Percentiles rank a stretch among this genome's conserved stretches.
phyloP scores from a whole-genome alignment of 2,888 invertebrate genomes.

The Oxystoma pomonae region DNA sequence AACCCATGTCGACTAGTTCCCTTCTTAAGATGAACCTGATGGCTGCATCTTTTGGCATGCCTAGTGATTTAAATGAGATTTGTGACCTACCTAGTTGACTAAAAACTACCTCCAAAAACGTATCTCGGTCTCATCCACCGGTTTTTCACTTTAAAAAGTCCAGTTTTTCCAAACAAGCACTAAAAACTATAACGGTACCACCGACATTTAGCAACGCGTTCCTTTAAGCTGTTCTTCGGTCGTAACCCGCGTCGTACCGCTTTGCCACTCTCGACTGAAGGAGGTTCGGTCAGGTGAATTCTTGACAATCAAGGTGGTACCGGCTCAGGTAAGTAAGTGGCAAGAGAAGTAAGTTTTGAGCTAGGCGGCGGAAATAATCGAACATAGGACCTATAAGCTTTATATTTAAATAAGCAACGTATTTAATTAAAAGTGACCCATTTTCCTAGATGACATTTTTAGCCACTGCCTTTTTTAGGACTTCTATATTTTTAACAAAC shows the following conservation, averaged over 20 bases:
- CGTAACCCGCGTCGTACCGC: conserved; percentile 24
- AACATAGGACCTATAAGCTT: too few relatives aligned
- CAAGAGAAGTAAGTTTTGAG: conserved; percentile 12
- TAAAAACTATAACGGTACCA: conserved; percentile 23
- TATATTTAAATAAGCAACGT: too few relatives aligned
- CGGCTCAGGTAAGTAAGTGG: conserved; percentile 21
- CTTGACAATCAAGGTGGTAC: conserved; percentile 27
- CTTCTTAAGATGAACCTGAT: too few relatives aligned
- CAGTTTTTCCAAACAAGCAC: not conserved
- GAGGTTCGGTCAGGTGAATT: conserved; percentile 29
- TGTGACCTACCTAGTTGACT: not conserved
- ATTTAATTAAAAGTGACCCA: too few relatives aligned
- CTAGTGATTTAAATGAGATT: too few relatives aligned
- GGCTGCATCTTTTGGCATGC: too few relatives aligned
- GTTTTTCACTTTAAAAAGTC: not conserved
- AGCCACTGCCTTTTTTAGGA: too few relatives aligned
- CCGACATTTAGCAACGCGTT: conserved; percentile 20
- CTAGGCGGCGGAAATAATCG: too few relatives aligned
- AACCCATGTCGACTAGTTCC: too few relatives aligned
- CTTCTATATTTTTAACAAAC: too few relatives aligned
- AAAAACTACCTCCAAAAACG: not conserved
- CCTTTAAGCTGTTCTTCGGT: conserved; percentile 15
- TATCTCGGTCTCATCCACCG: not conserved
- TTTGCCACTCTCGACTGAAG: conserved; percentile 32
- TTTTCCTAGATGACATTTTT: too few relatives aligned